A percentile compares a stretch with the other conserved stretches of the same genome.
phyloP scores from a whole-genome alignment of 2,113 vertebrate genomes.

The Syrmaticus mikado region DNA sequence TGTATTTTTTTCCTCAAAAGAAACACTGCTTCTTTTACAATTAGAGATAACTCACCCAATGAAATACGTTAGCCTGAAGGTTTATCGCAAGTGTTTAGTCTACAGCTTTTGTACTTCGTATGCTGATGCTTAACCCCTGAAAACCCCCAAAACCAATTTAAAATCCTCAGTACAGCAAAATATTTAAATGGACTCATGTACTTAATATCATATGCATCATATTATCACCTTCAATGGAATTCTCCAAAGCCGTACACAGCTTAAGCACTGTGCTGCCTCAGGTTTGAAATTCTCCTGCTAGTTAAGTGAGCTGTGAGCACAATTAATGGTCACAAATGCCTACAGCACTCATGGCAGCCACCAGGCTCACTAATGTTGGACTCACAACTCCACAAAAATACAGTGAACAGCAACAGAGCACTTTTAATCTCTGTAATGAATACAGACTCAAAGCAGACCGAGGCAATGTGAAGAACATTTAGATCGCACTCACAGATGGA shows the following conservation, averaged over 20 bases:
- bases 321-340: background rate
- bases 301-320: background rate
- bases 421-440: background rate
- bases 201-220: background rate
- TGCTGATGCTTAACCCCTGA: background rate
- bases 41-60: background rate
- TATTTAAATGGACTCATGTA: background rate
- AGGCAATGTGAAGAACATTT: background rate
- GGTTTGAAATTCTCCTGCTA: background rate
- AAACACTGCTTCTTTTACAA: background rate
- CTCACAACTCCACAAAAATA: background rate
- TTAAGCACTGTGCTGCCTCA: background rate
- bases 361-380: background rate
- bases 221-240: background rate
- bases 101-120: background rate
- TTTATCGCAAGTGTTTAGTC: background rate
- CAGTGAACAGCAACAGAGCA: background rate
- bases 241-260: background rate
- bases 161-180: background rate
- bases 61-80: background rate
- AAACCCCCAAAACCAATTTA: background rate
- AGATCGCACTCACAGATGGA: fast-evolving
- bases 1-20: background rate
- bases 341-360: background rate
- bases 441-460: background rate